A percentile compares a stretch with the other conserved stretches of the same genome.
These are phyloP conservation scores for Calliscelio sp. DNA, from an alignment of 2,888 invertebrate genomes.

Conservation along the genomic window DNA sequence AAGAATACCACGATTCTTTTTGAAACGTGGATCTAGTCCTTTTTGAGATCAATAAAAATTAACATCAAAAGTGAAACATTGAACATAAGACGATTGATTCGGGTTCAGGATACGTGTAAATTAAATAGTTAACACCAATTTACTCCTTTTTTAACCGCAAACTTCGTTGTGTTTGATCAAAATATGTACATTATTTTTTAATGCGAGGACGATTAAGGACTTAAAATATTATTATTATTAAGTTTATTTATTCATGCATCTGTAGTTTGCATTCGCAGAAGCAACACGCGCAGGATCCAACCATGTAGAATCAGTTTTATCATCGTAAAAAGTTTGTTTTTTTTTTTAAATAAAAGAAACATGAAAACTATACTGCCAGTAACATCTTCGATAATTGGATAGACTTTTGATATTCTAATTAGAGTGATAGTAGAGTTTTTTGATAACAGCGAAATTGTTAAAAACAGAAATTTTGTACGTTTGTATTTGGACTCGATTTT, in stretches of 20 bases:
- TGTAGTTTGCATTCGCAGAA: conserved; percentile 53
- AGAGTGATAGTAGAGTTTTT: conserved; percentile 50
- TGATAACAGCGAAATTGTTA: conserved; percentile 29
- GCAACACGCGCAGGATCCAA: conserved; percentile 54
- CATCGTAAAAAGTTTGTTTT: conserved; percentile 14
- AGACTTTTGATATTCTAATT: conserved; percentile 58
- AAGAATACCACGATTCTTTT: conserved; percentile 29
- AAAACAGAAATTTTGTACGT: conserved; percentile 53
- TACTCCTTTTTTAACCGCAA: conserved; percentile 49
- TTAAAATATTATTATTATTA: conserved; percentile 45
- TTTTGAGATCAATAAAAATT: conserved; percentile 28
- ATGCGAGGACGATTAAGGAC: conserved; percentile 50
- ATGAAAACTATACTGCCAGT: conserved; percentile 42
- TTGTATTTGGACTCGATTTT: conserved; percentile 66
- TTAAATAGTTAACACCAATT: conserved; percentile 38
- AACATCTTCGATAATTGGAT: conserved; percentile 31
- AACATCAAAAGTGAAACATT: conserved; percentile 42
- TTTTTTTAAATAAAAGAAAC: conserved; percentile 7
- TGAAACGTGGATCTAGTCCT: conserved; percentile 52
- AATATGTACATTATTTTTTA: conserved; percentile 60
- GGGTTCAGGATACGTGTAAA: conserved; percentile 58
- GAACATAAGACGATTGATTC: conserved; percentile 54
- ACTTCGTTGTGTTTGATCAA: conserved; percentile 50
- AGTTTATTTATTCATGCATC: conserved; percentile 80
- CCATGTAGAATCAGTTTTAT: conserved; percentile 53